A percentile compares a stretch with the other conserved stretches of the same genome.
Evolutionary conservation across 2,797 vertebrate species (phyloP).

Genomic region (Myotis daubentonii): DNA sequence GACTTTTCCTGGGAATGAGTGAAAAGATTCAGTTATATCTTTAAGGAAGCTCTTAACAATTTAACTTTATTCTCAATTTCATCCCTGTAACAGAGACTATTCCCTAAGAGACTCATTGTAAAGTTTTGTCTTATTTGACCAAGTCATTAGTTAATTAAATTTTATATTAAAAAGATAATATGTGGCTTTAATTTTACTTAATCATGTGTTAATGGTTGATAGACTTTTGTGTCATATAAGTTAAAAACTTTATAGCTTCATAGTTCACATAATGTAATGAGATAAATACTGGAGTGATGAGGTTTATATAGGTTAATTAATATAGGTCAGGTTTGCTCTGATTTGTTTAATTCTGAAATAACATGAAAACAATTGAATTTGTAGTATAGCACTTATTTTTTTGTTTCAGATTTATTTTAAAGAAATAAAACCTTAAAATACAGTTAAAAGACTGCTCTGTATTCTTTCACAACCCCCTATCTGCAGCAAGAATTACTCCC

Average conservation of each 20-base stretch:
- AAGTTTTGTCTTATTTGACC: slow-evolving; percentile 6
- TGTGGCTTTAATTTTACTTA: slow-evolving; percentile 43
- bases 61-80: slow-evolving; percentile 1
- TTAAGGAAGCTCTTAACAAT: background rate
- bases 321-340: background rate
- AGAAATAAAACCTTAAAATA: background rate
- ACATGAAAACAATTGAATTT: slow-evolving; percentile 26
- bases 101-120: background rate
- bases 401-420: slow-evolving; percentile 38
- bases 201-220: slow-evolving; percentile 43
- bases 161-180: slow-evolving; percentile 37
- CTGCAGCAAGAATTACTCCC: background rate
- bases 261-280: background rate
- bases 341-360: slow-evolving; percentile 59
- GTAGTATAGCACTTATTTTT: background rate
- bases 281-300: slow-evolving; percentile 33
- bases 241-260: slow-evolving; percentile 11
- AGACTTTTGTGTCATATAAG: slow-evolving; percentile 17
- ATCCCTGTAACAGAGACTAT: background rate
- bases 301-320: slow-evolving; percentile 33
- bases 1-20: background rate
- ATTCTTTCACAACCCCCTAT: background rate
- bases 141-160: slow-evolving; percentile 47
- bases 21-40: background rate
- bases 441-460: background rate